A percentile compares a stretch with the other conserved stretches of the same genome.
phyloP scores from a whole-genome alignment of 2,888 invertebrate genomes.

The Pterostichus niger region DNA sequence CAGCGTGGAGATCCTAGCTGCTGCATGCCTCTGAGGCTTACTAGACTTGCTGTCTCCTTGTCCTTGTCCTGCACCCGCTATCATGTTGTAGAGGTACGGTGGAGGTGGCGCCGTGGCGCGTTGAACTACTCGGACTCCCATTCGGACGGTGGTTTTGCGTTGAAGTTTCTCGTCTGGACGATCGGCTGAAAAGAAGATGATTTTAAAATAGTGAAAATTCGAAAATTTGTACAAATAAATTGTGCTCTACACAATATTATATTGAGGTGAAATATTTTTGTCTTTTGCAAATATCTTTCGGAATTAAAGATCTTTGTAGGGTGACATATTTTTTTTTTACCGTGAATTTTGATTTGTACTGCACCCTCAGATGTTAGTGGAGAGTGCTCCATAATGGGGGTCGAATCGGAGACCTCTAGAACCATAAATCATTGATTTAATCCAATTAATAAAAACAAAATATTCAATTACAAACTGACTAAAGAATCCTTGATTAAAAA shows the following conservation, averaged over 20 bases:
- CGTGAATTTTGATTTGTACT: too few species aligned
- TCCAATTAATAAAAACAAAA: too few species aligned
- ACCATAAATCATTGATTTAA: too few species aligned
- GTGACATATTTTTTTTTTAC: too few species aligned
- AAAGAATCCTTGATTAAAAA: too few species aligned
- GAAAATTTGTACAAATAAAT: too few species aligned
- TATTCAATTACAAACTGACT: too few species aligned
- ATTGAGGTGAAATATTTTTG: not conserved
- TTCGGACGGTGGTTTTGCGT: conserved; percentile 88
- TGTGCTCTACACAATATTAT: too few species aligned
- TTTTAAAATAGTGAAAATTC: not conserved
- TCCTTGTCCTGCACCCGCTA: conserved; percentile 66
- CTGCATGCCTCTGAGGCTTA: conserved; percentile 43
- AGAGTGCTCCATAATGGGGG: too few species aligned
- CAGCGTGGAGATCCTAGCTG: conserved; percentile 72
- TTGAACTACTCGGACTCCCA: conserved; percentile 92
- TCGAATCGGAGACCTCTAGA: too few species aligned
- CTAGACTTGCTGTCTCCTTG: conserved; percentile 68
- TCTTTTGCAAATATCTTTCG: not conserved
- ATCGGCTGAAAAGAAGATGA: conserved; percentile 81
- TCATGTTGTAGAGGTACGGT: conserved; percentile 74
- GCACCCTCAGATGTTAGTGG: too few species aligned
- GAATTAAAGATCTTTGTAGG: too few species aligned
- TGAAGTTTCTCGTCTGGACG: conserved; percentile 90
- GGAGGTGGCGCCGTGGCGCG: conserved; percentile 78